phyloP scores from a whole-genome alignment of 2,888 invertebrate species.

The Lordiphosa fenestrarum region DNA sequence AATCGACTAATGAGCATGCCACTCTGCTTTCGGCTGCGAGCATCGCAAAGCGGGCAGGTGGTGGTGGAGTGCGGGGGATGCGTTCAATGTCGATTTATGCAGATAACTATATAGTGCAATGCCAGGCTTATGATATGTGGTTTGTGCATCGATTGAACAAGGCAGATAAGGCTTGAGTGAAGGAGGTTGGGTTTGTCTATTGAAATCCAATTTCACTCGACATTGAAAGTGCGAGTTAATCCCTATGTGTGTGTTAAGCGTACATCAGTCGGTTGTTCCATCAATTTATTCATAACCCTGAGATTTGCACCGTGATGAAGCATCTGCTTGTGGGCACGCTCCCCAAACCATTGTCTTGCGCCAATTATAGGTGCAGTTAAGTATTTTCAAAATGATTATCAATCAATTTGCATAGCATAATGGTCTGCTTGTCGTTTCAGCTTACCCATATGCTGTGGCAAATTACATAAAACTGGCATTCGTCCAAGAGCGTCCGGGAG shows the following conservation, averaged over 20 bases:
- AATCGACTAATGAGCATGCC: constrained; percentile 71
- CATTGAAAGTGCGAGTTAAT: constrained; percentile 24
- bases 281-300: constrained; percentile 42
- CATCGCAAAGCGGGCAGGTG: too few relatives aligned
- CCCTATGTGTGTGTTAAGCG: constrained; percentile 2
- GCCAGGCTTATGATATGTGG: constrained; percentile 50
- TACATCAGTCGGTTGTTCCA: constrained; percentile 6
- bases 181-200: constrained; percentile 2
- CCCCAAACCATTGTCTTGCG: constrained; percentile 3
- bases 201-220: constrained; percentile 33
- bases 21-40: constrained; percentile 1
- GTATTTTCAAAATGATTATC: constrained; percentile 38
- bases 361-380: neutral
- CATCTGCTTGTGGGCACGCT: constrained; percentile 13
- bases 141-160: constrained; percentile 47
- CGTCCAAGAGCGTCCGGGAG: constrained; percentile 26
- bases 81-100: neutral
- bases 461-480: constrained; percentile 35
- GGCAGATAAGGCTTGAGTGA: constrained; percentile 13
- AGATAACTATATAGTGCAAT: neutral
- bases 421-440: constrained; percentile 15
- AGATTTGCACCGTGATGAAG: constrained; percentile 30
- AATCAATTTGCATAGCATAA: constrained; percentile 56
- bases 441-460: constrained; percentile 8
- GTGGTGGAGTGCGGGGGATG: too few relatives aligned